Evolutionary conservation across 1,140 invertebrate species (phyloP).

Genomic region (Dufourea novaeangliae): DNA sequence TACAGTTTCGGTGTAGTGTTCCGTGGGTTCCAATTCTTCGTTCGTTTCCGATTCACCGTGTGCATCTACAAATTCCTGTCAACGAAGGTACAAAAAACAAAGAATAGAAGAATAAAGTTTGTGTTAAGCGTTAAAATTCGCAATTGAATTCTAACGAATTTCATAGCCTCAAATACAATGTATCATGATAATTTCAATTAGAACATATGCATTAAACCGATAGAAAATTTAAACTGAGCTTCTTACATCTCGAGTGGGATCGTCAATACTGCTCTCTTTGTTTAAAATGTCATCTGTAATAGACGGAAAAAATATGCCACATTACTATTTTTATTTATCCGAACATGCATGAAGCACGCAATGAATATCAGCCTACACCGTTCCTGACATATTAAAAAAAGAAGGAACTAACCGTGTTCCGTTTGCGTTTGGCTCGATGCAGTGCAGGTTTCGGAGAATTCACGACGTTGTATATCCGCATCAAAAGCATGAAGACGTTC

Average conservation of each 20-base stretch:
- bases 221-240: conserved; percentile 13
- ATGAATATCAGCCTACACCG: conserved; percentile 11
- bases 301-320: not conserved
- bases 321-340: not conserved
- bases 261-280: conserved; percentile 63
- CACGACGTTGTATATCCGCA: conserved; percentile 75
- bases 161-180: too few relatives aligned
- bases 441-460: conserved; percentile 63
- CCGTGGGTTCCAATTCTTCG: conserved; percentile 53
- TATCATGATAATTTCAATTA: not conserved
- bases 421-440: conserved; percentile 67
- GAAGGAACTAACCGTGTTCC: conserved; percentile 65
- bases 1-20: conserved; percentile 69
- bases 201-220: not conserved
- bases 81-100: conserved; percentile 12
- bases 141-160: too few relatives aligned
- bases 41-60: conserved; percentile 59
- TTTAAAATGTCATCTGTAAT: conserved; percentile 64
- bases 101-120: conserved; percentile 25
- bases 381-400: conserved; percentile 31
- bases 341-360: not conserved
- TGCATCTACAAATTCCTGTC: conserved; percentile 71
- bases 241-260: conserved; percentile 72
- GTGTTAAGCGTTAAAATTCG: too few relatives aligned
- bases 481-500: conserved; percentile 88